Evolutionary conservation across 2,113 vertebrate species (phyloP).

Genomic region (Platysternon megacephalum): DNA sequence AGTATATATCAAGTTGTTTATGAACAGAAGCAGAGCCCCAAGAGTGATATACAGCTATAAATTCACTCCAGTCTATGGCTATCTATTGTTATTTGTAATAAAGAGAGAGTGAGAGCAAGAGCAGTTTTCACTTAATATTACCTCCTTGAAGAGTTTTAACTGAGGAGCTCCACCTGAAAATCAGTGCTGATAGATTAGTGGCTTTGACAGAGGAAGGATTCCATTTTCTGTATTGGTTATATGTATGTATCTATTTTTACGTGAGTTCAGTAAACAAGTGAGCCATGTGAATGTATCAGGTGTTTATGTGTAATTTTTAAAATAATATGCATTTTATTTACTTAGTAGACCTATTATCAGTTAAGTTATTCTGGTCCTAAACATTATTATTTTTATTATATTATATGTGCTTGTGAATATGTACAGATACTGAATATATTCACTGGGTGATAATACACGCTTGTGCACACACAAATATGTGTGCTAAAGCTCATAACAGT

Average conservation of each 20-base stretch:
- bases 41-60: constrained; percentile 61
- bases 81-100: constrained; percentile 70
- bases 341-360: not conserved
- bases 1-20: constrained; percentile 70
- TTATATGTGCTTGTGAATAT: not conserved
- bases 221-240: constrained; percentile 35
- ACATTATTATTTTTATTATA: not conserved
- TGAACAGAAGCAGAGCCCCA: constrained; percentile 66
- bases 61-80: constrained; percentile 62
- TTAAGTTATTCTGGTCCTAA: not conserved
- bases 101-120: not conserved
- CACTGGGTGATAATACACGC: not conserved
- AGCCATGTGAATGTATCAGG: not conserved
- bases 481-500: accelerated
- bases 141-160: constrained; percentile 56
- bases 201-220: constrained; percentile 30
- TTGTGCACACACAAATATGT: not conserved
- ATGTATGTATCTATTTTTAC: not conserved
- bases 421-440: not conserved
- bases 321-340: not conserved
- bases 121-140: constrained; percentile 37
- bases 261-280: not conserved
- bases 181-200: constrained; percentile 11
- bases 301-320: not conserved
- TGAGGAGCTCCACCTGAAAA: constrained; percentile 53